These are phyloP conservation scores for Sebastes schlegelii DNA, from an alignment of 2,113 vertebrate species.

Conservation along the genomic window DNA sequence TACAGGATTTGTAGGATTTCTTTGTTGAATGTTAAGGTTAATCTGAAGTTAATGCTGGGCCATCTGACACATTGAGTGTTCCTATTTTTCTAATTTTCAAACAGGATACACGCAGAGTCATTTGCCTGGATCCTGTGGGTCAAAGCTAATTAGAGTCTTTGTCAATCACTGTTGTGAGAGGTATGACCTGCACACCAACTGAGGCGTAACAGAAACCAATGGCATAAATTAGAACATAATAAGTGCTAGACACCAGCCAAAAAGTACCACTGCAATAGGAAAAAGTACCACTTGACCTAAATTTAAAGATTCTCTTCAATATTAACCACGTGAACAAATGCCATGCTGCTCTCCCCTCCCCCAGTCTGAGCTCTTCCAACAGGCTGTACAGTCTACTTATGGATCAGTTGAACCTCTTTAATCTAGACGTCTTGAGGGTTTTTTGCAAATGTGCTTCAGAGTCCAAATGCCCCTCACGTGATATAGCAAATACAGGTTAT, in stretches of 20 bases:
- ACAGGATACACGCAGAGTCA: not conserved
- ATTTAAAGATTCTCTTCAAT: conserved; percentile 47
- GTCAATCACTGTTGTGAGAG: not conserved
- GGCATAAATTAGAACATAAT: not conserved
- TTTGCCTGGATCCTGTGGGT: not conserved
- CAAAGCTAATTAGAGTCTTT: not conserved
- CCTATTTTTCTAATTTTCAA: not conserved
- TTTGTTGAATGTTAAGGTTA: conserved; percentile 12
- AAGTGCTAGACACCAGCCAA: not conserved
- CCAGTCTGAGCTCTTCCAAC: conserved; percentile 52
- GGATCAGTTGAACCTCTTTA: conserved; percentile 32
- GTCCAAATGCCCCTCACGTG: not conserved
- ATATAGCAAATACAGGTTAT: not conserved
- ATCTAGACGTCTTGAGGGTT: not conserved
- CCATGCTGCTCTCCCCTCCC: conserved; percentile 26
- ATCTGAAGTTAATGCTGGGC: not conserved
- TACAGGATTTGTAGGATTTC: not conserved
- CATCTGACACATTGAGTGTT: not conserved
- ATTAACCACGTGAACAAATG: conserved; percentile 32
- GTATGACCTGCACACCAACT: not conserved
- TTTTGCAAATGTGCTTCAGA: not conserved
- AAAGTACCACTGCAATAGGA: not conserved
- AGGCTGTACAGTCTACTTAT: conserved; percentile 1
- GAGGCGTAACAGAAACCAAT: not conserved
- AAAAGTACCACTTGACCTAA: conserved; percentile 30